A percentile compares a stretch with the other conserved stretches of the same genome.
Evolutionary conservation across 2,888 invertebrate genomes (phyloP).

Genomic region (Tipula vernalis): DNA sequence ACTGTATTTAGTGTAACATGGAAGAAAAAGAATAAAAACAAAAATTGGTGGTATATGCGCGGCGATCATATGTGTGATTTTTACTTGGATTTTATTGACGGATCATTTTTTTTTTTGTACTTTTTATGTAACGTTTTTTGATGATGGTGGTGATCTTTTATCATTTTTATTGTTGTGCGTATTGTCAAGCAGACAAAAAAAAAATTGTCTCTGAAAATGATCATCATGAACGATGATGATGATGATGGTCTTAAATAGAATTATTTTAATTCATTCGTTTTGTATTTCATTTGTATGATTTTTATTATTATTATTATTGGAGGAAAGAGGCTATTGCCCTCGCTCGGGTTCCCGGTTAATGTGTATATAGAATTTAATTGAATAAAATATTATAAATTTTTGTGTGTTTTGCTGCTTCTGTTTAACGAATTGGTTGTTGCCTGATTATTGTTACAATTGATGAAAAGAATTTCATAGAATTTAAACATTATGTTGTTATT

Average conservation of each 20-base stretch:
- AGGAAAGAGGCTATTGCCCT: constrained; percentile 4
- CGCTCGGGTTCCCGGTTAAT: not conserved
- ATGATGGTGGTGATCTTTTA: not conserved
- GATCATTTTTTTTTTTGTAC: not conserved
- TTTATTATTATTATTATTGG: not conserved
- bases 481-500: not conserved
- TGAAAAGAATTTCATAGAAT: constrained; percentile 4
- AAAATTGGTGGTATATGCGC: not conserved
- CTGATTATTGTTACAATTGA: constrained; percentile 4
- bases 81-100: not conserved
- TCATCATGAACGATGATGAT: not conserved
- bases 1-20: constrained; percentile 1
- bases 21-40: not conserved
- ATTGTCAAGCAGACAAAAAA: not conserved
- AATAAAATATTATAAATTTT: not conserved
- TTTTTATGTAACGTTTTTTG: not conserved
- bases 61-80: not conserved
- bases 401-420: not conserved
- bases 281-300: not conserved
- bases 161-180: not conserved
- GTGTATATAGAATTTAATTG: not conserved
- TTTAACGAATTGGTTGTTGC: constrained; percentile 4
- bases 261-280: not conserved
- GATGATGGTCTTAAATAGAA: constrained; percentile 4
- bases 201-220: not conserved